Percentiles rank a stretch among this genome's conserved stretches.
phyloP scores from a whole-genome alignment of 2,797 vertebrate genomes.

The Steatocranus sp. region DNA sequence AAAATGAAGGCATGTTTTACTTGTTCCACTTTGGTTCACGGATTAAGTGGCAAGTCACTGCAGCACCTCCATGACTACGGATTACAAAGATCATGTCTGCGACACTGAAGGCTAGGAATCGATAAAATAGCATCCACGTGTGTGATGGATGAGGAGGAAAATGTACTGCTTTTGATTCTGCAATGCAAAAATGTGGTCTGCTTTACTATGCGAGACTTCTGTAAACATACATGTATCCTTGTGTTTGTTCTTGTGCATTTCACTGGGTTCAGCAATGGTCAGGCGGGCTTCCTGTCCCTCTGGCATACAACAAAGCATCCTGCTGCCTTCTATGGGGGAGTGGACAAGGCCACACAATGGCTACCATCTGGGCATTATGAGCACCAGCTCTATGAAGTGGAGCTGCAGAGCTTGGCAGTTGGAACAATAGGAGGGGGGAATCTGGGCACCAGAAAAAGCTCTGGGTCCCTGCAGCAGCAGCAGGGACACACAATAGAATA shows the following conservation, averaged over 20 bases:
- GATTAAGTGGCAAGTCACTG: neutral
- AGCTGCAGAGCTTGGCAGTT: conserved; percentile 63
- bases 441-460: conserved; percentile 53
- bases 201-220: conserved; percentile 12
- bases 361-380: conserved; percentile 79
- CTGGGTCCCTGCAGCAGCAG: conserved; percentile 48
- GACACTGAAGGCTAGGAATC: neutral
- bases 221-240: conserved; percentile 17
- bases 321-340: conserved; percentile 64
- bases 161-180: neutral
- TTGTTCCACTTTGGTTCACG: neutral
- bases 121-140: neutral
- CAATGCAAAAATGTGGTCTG: neutral
- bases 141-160: neutral
- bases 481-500: conserved; percentile 45
- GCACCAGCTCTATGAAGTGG: conserved; percentile 53
- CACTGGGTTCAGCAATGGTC: conserved; percentile 57
- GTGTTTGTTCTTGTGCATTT: conserved; percentile 48
- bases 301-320: conserved; percentile 76
- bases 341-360: conserved; percentile 72
- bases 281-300: conserved; percentile 70
- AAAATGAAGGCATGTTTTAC: conserved; percentile 10
- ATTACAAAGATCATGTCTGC: neutral
- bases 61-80: neutral
- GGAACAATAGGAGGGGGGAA: conserved; percentile 60